A percentile compares a stretch with the other conserved stretches of the same genome.
These are phyloP conservation scores for Pocillopora meandrina DNA, from an alignment of 92 coral and sea anemone species.

Conservation along the genomic window DNA sequence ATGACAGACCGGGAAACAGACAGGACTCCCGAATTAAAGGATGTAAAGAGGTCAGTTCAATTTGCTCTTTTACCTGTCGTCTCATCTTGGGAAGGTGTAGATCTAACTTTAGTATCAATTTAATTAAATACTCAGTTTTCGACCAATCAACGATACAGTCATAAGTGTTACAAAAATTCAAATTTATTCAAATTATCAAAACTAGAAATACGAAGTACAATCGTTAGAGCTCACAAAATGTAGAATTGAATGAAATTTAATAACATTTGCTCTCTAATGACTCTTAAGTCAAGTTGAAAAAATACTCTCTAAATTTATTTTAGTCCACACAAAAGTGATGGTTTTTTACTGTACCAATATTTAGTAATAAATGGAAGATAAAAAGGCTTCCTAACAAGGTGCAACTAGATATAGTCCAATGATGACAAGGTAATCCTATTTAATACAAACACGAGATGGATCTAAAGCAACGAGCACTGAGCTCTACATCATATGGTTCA, in stretches of 20 bases:
- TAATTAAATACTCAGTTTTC: neutral
- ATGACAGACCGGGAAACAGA: too few relatives aligned
- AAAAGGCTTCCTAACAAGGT: neutral
- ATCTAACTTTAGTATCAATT: neutral
- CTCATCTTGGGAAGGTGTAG: neutral
- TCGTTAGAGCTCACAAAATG: too few relatives aligned
- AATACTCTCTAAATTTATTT: neutral
- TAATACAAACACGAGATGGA: neutral
- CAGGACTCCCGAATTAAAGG: too few relatives aligned
- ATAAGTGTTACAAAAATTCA: neutral
- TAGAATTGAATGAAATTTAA: too few relatives aligned
- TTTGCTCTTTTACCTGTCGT: too few relatives aligned
- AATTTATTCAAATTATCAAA: too few relatives aligned
- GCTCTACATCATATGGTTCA: slow-evolving; percentile 2
- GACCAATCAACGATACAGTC: neutral
- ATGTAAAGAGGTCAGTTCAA: too few relatives aligned
- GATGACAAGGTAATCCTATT: neutral
- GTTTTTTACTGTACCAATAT: neutral
- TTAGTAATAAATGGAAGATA: neutral
- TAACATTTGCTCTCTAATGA: too few relatives aligned
- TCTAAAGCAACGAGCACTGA: neutral
- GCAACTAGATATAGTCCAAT: neutral
- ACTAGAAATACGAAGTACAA: too few relatives aligned
- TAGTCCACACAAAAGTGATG: neutral
- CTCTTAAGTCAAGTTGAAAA: neutral